Evolutionary conservation across 2,888 invertebrate species (phyloP).

Genomic region (Pyrrhia umbra): DNA sequence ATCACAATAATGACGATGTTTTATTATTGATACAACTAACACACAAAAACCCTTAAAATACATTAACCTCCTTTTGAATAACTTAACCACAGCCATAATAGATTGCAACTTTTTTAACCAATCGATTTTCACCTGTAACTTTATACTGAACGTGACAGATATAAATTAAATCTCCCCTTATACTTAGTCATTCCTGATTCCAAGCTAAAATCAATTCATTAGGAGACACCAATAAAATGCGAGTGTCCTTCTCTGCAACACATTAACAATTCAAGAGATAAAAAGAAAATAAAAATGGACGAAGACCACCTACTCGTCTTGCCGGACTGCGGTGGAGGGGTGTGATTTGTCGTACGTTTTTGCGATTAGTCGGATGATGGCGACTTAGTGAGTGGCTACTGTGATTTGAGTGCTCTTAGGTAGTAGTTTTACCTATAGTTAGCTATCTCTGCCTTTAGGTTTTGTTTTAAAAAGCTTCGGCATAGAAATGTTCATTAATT

Average conservation of each 20-base stretch:
- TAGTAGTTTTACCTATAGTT: neutral
- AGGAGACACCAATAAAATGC: conserved; percentile 68
- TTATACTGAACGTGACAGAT: conserved; percentile 50
- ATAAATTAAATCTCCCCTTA: conserved; percentile 61
- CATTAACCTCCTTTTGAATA: too few species aligned
- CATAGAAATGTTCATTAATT: too few species aligned
- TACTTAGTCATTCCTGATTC: conserved; percentile 66
- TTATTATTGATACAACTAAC: too few species aligned
- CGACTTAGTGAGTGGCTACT: neutral
- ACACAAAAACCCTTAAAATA: too few species aligned
- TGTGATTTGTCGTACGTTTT: conserved; percentile 62
- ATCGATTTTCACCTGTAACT: conserved; percentile 57
- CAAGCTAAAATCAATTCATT: conserved; percentile 75
- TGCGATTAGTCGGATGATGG: conserved; percentile 49
- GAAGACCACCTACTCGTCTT: conserved; percentile 69
- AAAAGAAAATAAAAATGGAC: conserved; percentile 62
- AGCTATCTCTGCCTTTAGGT: neutral
- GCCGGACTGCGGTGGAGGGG: conserved; percentile 51
- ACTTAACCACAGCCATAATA: too few species aligned
- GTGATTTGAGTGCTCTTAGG: neutral
- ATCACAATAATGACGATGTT: too few species aligned
- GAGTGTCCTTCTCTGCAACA: conserved; percentile 64
- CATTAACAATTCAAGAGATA: conserved; percentile 78
- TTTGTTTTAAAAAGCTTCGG: neutral
- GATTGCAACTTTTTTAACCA: conserved; percentile 14